Percentiles rank a stretch among this genome's conserved stretches.
Evolutionary conservation across 1,140 invertebrate genomes (phyloP).

Genomic region (Zaprionus ornatus): DNA sequence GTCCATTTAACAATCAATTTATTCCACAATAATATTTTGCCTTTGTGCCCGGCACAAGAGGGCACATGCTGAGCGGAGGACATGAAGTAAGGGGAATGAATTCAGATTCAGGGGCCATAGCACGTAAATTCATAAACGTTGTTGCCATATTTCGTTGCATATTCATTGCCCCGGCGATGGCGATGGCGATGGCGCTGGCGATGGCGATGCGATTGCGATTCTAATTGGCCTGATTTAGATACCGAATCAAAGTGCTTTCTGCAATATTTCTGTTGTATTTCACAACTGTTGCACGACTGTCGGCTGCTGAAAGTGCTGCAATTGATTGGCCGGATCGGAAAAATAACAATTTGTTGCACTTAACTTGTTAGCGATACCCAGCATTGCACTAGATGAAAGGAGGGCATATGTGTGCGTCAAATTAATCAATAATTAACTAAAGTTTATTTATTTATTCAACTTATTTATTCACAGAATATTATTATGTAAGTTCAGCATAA

Average conservation of each 20-base stretch:
- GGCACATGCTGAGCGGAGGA: not conserved
- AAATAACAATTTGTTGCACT: not conserved
- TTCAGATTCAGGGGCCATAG: slow-evolving; percentile 10
- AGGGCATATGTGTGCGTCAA: not conserved
- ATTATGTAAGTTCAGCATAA: not conserved
- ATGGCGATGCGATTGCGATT: slow-evolving; percentile 26
- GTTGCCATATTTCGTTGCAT: slow-evolving; percentile 58
- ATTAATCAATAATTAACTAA: no score
- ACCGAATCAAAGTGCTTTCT: slow-evolving; percentile 10
- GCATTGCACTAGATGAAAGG: not conserved
- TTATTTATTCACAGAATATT: not conserved
- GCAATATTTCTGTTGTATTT: slow-evolving; percentile 13
- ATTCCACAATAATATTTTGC: slow-evolving; percentile 70
- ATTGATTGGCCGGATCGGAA: slow-evolving; percentile 5
- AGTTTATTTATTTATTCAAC: not conserved
- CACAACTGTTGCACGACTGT: slow-evolving; percentile 32
- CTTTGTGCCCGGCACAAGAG: slow-evolving; percentile 34
- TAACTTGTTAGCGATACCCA: not conserved
- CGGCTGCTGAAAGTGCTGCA: not conserved
- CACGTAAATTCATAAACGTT: slow-evolving; percentile 46
- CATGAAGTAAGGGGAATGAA: not conserved
- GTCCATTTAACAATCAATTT: slow-evolving; percentile 79
- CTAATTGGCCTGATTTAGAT: slow-evolving; percentile 70
- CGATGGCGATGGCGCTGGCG: slow-evolving; percentile 35
- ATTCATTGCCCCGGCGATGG: slow-evolving; percentile 60